Percentiles rank a stretch among this genome's conserved stretches.
phyloP scores from a whole-genome alignment of 2,113 vertebrate genomes.

The Callipepla californica region DNA sequence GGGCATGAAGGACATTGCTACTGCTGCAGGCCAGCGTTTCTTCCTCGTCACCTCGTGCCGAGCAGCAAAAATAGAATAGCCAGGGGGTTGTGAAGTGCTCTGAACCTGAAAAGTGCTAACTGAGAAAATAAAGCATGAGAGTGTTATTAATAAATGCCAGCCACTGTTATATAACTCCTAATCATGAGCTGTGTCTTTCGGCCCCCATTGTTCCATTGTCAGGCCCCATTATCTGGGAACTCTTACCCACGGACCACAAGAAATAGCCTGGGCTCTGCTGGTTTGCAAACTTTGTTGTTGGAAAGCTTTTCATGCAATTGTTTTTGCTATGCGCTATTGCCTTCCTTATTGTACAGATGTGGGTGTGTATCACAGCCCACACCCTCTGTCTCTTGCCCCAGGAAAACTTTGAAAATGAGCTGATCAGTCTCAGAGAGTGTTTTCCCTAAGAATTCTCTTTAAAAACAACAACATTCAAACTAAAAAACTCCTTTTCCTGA shows the following conservation, averaged over 20 bases:
- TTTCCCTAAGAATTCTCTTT: conserved; percentile 57
- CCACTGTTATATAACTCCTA: conserved; percentile 59
- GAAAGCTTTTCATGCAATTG: conserved; percentile 73
- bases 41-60: background rate
- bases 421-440: background rate
- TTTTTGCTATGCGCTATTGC: conserved; percentile 45
- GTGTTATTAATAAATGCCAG: conserved; percentile 69
- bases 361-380: conserved; percentile 68
- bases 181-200: conserved; percentile 25
- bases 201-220: conserved; percentile 65
- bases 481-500: conserved; percentile 30
- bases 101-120: conserved; percentile 74
- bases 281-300: conserved; percentile 71
- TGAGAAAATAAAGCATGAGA: conserved; percentile 40
- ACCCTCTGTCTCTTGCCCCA: conserved; percentile 64
- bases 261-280: conserved; percentile 62
- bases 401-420: conserved; percentile 49
- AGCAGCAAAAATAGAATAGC: conserved; percentile 13
- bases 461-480: conserved; percentile 49
- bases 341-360: conserved; percentile 63
- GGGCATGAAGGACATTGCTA: background rate
- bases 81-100: conserved; percentile 30
- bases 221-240: conserved; percentile 69
- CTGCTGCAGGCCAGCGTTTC: background rate
- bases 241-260: conserved; percentile 68